Base-by-base conservation (phyloP, 2,888 invertebrate species). In the Ephialtes manifestator region DNA sequence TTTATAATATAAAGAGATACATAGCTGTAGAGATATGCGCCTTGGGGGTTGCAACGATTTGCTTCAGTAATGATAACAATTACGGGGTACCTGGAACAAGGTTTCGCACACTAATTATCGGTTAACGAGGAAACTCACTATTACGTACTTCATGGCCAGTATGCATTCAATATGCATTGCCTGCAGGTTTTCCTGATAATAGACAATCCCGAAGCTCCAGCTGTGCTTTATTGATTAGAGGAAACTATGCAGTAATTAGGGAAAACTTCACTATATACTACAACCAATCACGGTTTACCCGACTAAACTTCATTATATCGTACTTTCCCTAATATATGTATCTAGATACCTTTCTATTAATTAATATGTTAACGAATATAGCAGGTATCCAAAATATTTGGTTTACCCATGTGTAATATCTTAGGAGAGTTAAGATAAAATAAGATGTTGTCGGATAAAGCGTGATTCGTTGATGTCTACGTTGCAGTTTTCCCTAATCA, bases 41-140 rank as follows among this genome's bases (percentile, higher is more conserved):
- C 24, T 46, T 15, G 11, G 48, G 18, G 2, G 43, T 8, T 18
- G 58, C 24, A 11, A 58, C 74, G 24, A n/a, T 35, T 18, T 70
- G 70, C 70, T 18, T 43, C 48, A 60, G 58, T 51, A 60, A 60
- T 46, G 35, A 51, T 63, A 20, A 78, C 60, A 35, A 70, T 70
- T 60, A 78, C 43, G n/a, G 13, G 24, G 20, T 31, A 24, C 18
- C 24, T 20, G 28, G n/a, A n/a, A 28, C n/a, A 5, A 28, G 24
- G 28, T 18, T 51, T 65, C 43, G 71, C 71, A 35, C 71, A 72
- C 53, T 79, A 72, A 79, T 79, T 79, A 79, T 28, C 53, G 51
- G 18, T 53, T 79, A 79, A 79, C 79, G 71, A 79, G 79, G 53
- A 72, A 72, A 13, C 35, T n/a, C 35, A 31, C 18, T 67, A 7